phyloP scores from a whole-genome alignment of 2,797 vertebrate species.

The Lagocephalus sceleratus region DNA sequence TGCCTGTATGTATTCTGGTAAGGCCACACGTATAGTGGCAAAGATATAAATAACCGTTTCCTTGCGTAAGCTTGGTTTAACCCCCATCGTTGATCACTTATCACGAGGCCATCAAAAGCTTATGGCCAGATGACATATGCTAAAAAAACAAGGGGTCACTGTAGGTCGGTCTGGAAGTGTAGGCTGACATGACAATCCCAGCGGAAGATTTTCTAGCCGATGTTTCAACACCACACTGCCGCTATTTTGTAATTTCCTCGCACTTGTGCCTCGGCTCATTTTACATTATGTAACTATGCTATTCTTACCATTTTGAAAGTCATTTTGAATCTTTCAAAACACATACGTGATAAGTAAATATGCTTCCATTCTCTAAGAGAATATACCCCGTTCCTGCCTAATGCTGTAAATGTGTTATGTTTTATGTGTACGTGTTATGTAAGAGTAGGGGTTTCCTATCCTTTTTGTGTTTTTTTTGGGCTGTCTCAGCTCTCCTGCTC shows the following conservation, averaged over 20 bases:
- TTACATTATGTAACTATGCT: background rate
- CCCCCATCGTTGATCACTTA: conserved; percentile 1
- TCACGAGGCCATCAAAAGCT: conserved; percentile 17
- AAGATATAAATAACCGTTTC: conserved; percentile 30
- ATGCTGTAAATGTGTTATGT: conserved; percentile 18
- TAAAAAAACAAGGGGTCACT: conserved; percentile 2
- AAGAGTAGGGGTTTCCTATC: conserved; percentile 56
- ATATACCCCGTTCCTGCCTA: background rate
- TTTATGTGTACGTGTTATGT: too few relatives aligned
- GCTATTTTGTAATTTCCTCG: conserved; percentile 1
- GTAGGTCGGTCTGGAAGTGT: background rate
- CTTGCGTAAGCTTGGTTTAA: conserved; percentile 30
- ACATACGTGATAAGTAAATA: background rate
- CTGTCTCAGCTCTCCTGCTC: conserved; percentile 45
- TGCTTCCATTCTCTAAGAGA: background rate
- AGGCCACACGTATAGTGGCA: conserved; percentile 18
- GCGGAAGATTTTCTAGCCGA: too few relatives aligned
- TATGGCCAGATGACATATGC: conserved; percentile 1
- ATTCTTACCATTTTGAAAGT: background rate
- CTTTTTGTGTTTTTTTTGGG: conserved; percentile 16
- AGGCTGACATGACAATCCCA: conserved; percentile 3
- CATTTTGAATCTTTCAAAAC: conserved; percentile 1
- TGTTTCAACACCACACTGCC: too few relatives aligned
- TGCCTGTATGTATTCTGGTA: conserved; percentile 18
- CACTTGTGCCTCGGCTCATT: background rate